Percentiles rank a stretch among this genome's conserved stretches.
phyloP scores from a whole-genome alignment of 2,113 vertebrate species.

The Gulo gulo region DNA sequence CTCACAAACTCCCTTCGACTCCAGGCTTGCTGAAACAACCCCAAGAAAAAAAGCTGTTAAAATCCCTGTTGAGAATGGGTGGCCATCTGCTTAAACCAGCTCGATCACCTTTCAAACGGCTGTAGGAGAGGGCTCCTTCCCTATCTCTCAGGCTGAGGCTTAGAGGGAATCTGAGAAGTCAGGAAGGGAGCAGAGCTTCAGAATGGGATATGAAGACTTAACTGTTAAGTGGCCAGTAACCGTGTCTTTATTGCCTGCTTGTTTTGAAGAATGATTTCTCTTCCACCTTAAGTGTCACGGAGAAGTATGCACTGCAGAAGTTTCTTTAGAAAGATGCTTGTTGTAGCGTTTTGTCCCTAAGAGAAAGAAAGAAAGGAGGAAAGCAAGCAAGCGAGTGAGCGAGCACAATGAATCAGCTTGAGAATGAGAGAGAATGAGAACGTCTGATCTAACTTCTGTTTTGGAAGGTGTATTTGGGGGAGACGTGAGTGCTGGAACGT shows the following conservation, averaged over 20 bases:
- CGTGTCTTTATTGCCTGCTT: neutral
- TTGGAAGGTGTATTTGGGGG: slow-evolving; percentile 50
- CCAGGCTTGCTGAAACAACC: neutral
- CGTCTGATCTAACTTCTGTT: slow-evolving; percentile 44
- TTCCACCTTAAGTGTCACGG: no score
- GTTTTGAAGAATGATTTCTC: neutral
- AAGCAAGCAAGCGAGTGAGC: neutral
- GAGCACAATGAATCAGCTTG: neutral
- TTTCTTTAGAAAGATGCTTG: neutral
- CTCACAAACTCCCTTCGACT: neutral
- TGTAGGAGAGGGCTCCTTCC: neutral
- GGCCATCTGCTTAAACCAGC: slow-evolving; percentile 31
- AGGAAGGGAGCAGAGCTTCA: neutral
- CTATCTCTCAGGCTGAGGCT: neutral
- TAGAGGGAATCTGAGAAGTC: slow-evolving; percentile 20
- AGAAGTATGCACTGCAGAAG: neutral
- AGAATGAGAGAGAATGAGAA: neutral
- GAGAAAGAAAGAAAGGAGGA: neutral
- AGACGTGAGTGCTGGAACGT: slow-evolving; percentile 68
- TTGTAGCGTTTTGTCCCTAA: neutral
- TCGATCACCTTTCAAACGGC: slow-evolving; percentile 34
- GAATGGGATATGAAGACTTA: neutral
- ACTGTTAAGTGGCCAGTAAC: neutral
- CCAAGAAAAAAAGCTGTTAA: slow-evolving; percentile 17
- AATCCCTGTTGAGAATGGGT: neutral